Evolutionary conservation across 2,888 invertebrate species (phyloP), one percentile per base, ranked within the genome.

Genomic region (Parnassius glacialis): DNA sequence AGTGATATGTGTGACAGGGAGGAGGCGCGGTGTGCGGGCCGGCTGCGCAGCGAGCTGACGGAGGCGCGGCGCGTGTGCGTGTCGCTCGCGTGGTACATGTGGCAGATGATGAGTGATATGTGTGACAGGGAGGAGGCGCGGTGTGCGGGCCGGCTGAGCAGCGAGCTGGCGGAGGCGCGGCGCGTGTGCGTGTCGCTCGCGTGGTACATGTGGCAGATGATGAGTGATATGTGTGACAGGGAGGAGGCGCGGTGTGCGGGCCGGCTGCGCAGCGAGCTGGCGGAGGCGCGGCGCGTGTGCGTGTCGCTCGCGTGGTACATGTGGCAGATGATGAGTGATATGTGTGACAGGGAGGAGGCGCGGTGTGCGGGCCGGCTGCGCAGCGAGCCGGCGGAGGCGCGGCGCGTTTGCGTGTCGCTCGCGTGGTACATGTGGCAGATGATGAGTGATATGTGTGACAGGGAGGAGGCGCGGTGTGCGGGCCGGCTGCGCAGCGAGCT

Each of bases 281-380:
- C 69, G 51, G 74, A 72, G 64, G 87, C 87, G 69, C 83, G 80
- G 87, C 73, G 78, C 52, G 7, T 81, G 83, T 67, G 77, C 83
- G 72, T 77, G 81, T 0, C 78, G 74, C 84, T 78, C 10, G 72
- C 79, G 47, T 11, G 20, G 20, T 20, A 20, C 20, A 20, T 20
- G 20, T 20, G 20, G 20, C 20, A 20, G 20, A 20, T 20, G 2
- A 20, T 20, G 20, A 20, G 20, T 20, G 20, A 16, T 16, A 2
- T 20, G 20, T 20, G 20, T 20, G 20, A 12, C 70, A 86, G 85
- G 25, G 76, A 80, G 65, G 75, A 80, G 64, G 70, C 66, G 13
- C 47, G 61, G 42, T 61, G 75, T 3, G 74, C 72, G 51, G 13
- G 57, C 3, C 69, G 67, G 70, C 68, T 87, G 68, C 77, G 79